phyloP scores from a whole-genome alignment of 2,113 vertebrate species.

The Ptilorrhoa leucosticta region DNA sequence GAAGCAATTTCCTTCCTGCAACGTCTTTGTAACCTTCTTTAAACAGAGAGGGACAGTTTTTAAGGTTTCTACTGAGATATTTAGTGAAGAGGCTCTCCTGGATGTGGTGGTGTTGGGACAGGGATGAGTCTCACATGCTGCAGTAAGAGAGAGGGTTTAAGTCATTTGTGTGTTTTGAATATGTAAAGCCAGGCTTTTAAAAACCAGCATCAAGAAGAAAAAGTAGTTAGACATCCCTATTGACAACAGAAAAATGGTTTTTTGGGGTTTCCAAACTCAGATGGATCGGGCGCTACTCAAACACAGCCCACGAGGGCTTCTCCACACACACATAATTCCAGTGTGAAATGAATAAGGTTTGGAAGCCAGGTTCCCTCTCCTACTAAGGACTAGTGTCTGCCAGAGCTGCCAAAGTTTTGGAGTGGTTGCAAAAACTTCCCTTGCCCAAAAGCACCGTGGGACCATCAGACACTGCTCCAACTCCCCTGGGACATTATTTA shows the following conservation, averaged over 20 bases:
- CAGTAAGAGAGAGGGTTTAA: not conserved
- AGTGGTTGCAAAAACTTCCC: not conserved
- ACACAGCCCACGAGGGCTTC: not conserved
- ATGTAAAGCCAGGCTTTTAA: not conserved
- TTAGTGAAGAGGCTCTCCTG: not conserved
- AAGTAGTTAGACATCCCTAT: not conserved
- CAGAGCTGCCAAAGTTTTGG: not conserved
- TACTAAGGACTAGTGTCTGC: not conserved
- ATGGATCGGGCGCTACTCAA: not conserved
- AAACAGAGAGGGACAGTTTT: not conserved
- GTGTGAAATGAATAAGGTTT: not conserved
- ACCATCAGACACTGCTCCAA: not conserved
- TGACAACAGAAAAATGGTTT: not conserved
- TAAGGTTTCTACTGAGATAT: not conserved
- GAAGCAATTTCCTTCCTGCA: not conserved
- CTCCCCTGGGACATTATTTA: not conserved
- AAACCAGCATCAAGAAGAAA: not conserved
- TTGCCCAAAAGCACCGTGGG: not conserved
- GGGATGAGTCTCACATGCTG: rapidly evolving
- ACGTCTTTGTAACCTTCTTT: not conserved
- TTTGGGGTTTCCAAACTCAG: not conserved
- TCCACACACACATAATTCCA: not conserved
- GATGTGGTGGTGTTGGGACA: not conserved
- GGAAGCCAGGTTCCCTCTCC: not conserved
- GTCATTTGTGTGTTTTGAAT: not conserved